Base-by-base conservation (phyloP, 2,113 vertebrate genomes). In the Ophiodon elongatus region DNA sequence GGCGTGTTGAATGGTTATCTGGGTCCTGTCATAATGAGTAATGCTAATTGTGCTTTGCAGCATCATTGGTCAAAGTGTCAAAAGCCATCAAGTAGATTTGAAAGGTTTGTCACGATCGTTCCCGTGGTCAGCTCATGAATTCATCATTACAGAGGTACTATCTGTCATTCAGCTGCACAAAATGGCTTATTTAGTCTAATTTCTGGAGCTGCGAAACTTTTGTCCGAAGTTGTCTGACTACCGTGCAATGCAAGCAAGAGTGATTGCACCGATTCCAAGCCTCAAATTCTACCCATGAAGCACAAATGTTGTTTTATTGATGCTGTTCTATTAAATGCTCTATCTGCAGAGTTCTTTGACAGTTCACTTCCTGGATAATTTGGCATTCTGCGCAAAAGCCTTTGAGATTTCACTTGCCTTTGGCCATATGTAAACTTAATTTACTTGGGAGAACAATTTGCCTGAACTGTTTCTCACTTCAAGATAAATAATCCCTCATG, bases 371-470 rank as follows among this genome's bases (percentile, higher is more conserved):
- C 79, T 76, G 70, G 80, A 69, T 92, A 56, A 90, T 90, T 91
- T 88, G 85, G 65, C 66, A 33, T 74, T 82, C 69, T 2, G 23
- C 41, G 50, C 67, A 50, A 83, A 86, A 81, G 50, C 79, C 73
- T 86, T 59, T 76, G 78, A 92, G 92, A 88, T 73, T 91, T 79
- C 0, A 6, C 33, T 69, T 17, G 89, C 92, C 87, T 68, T 35
- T 21, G 83, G 93, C 88, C 88, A 81, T 82, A 87, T 83, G 89
- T 92, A 89, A 89, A 88, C 73, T 37, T 81, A 86, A 90, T 90
- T 90, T 92, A 90, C 90, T 93, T 88, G 80, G 83, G 82, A 89
- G 91, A 91, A 90, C 89, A 91, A 92, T 92, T 92, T 89, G 84
- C 90, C 76, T 84, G 81, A 92, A 88, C 84, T 75, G 78, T 88